Base-by-base conservation (phyloP, 1,140 invertebrate genomes). In the Rhyacophila brunnea region DNA sequence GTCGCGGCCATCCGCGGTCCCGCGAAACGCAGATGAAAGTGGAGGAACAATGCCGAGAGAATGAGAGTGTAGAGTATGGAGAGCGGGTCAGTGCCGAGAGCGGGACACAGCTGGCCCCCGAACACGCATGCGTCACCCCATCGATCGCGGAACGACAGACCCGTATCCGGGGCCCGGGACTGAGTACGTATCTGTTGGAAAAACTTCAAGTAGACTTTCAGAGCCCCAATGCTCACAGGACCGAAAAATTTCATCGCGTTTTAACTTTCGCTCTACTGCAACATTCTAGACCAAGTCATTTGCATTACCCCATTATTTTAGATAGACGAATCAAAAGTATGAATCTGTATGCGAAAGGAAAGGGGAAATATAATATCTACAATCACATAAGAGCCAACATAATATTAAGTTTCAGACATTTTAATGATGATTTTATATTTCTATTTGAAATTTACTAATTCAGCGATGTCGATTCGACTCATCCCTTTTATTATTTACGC, bases 11-110 rank as follows among this genome's bases (percentile, higher is more conserved):
- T 28, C 23, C 23, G 23, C 23, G 23, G 23, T 28, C 23, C 38
- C 38, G 11, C n/a, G 38, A 40, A 15, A 15, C n/a, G 38, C 38
- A 15, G n/a, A 40, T n/a, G 38, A 15, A 15, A n/a, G 38, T 15
- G 15, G 38, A 15, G 38, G 38, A n/a, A 15, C 38, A 40, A 15
- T n/a, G 38, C n/a, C 4, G 11, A n/a, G 15, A n/a, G 18, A 17
- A 11, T n/a, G 43, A n/a, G 18, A 17, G 18, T n/a, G 43, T 17
- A 5, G 43, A 17, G 14, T n/a, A 15, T 11, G 43, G 14, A 45
- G 38, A 13, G 43, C 43, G 43, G 43, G 43, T 45, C 43, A 45
- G 43, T 45, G 43, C 15, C 43, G 43, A 17, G 43, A n/a, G 13
- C 14, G 10, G 14, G 10, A 17, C 14, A 17, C 43, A 45, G 43